Evolutionary conservation across 2,113 vertebrate species (phyloP).

Genomic region (Acrocephalus arundinaceus): DNA sequence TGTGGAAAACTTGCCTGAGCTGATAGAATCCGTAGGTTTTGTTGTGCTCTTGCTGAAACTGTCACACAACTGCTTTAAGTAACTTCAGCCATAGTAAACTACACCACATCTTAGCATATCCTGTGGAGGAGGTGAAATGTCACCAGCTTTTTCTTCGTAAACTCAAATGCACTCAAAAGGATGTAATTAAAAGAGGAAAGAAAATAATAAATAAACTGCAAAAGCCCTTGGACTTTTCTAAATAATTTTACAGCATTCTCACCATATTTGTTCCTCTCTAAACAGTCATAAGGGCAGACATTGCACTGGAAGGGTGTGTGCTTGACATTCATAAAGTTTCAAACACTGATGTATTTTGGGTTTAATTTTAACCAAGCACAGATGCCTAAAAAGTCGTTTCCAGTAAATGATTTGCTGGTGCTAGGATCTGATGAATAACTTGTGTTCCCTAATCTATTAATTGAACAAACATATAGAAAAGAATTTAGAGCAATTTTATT

Average conservation of each 20-base stretch:
- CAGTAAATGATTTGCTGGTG: background rate
- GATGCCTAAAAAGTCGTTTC: background rate
- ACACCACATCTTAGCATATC: background rate
- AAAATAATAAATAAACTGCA: background rate
- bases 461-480: background rate
- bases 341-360: background rate
- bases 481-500: background rate
- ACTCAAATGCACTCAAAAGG: background rate
- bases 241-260: background rate
- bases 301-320: background rate
- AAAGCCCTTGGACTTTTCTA: background rate
- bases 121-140: background rate
- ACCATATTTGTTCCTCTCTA: background rate
- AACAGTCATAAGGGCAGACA: background rate
- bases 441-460: background rate
- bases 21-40: background rate
- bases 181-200: background rate
- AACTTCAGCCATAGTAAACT: background rate
- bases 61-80: background rate
- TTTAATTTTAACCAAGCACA: background rate
- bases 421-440: background rate
- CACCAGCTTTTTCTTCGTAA: background rate
- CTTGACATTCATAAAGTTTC: background rate
- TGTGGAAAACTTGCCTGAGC: background rate
- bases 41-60: background rate